Evolutionary conservation across 2,888 invertebrate genomes (phyloP), one percentile per base, ranked within the genome.

Genomic region (Ernsta delagoae): DNA sequence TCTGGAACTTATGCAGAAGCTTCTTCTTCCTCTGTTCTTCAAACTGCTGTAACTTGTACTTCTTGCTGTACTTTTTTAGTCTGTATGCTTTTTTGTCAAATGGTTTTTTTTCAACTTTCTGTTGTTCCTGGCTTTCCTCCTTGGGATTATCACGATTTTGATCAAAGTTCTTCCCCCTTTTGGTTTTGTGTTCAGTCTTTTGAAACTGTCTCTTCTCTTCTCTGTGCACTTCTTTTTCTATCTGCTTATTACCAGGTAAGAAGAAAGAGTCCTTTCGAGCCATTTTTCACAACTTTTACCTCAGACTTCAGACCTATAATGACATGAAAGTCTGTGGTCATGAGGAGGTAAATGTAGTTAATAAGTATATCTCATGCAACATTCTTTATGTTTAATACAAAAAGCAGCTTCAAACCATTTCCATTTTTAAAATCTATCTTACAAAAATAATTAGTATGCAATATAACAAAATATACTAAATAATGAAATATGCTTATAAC

Each of bases 11-110:
- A 41, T 92, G 88, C 6, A 95, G 77, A 50, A 95, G 82, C 59
- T 88, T 88, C 73, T 95, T 95, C 78, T 95, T 96, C 24, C 95
- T 89, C 72, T 93, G 94, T 62, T 96, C 95, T 75, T 96, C 95
- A 95, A 95, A 96, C 80, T 96, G 94, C 48, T 95, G 92, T 24
- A 96, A 85, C 85, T 96, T 96, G 72, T 95, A 95, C 78, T 96
- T 96, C 65, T 96, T 95, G 77, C 96, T 96, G 78, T 96, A 96
- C 78, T 95, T 96, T 75, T 96, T 94, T 45, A 95, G 76, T 45
- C 96, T 90, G 79, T 96, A 96, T 36, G 93, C 89, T 73, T 95
- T 96, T 78, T 96, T 96, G 76, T 96, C 95, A 80, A 96, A 96
- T 0, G 94, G 94, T 80, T 94, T 95, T 76, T 95, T 95, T 0